Evolutionary conservation across 30 jellyfish, hydroid and myxozoan genomes (phyloP).

Genomic region (Pelagia noctiluca): DNA sequence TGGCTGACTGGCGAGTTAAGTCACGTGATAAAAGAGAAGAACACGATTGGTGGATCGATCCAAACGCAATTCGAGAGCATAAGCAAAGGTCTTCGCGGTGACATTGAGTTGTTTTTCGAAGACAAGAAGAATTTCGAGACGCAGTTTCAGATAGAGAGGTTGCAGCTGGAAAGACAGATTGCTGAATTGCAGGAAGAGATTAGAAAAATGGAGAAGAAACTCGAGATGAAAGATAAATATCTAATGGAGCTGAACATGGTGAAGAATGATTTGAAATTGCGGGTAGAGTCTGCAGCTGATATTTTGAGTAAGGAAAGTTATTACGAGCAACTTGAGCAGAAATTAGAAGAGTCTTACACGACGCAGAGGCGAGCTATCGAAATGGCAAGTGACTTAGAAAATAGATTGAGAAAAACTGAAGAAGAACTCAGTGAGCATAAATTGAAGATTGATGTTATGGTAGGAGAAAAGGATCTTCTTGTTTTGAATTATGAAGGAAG

Average conservation of each 20-base stretch:
- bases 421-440: conserved; percentile 42
- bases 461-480: conserved; percentile 65
- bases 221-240: conserved; percentile 34
- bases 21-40: conserved; percentile 73
- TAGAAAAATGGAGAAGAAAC: not conserved
- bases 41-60: conserved; percentile 76
- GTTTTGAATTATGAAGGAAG: conserved; percentile 76
- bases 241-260: conserved; percentile 62
- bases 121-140: conserved; percentile 74
- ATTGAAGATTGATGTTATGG: conserved; percentile 44
- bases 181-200: conserved; percentile 60
- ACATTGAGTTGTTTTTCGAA: conserved; percentile 81
- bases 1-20: conserved; percentile 77
- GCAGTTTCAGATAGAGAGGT: conserved; percentile 71
- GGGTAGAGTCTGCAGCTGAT: conserved; percentile 86
- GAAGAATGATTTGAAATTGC: conserved; percentile 60
- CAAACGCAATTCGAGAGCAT: conserved; percentile 75
- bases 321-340: conserved; percentile 75
- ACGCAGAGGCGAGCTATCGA: conserved; percentile 44
- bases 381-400: conserved; percentile 22
- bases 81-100: conserved; percentile 92
- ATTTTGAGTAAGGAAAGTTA: conserved; percentile 75
- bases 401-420: conserved; percentile 13
- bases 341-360: conserved; percentile 61
- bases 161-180: conserved; percentile 70